Evolutionary conservation across 2,113 vertebrate species (phyloP).

Genomic region (Cariama cristata): DNA sequence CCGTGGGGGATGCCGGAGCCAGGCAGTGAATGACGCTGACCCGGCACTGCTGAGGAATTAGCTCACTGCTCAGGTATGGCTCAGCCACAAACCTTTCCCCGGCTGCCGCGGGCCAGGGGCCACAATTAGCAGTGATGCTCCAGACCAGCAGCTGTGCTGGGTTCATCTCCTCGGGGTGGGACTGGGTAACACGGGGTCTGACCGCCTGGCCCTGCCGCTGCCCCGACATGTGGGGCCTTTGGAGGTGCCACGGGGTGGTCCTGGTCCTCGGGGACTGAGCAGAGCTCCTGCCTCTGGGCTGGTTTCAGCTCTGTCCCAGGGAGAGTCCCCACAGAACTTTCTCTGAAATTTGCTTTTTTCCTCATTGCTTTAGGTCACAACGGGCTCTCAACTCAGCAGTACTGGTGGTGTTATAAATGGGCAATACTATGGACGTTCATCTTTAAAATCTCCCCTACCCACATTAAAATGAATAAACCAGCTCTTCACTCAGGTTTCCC

Average conservation of each 20-base stretch:
- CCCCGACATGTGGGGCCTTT: fast-evolving
- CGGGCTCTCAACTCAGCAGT: not conserved
- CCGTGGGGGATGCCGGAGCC: fast-evolving
- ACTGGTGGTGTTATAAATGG: not conserved
- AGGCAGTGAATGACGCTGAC: not conserved
- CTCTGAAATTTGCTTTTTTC: not conserved
- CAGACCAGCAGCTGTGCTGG: not conserved
- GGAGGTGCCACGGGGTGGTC: not conserved
- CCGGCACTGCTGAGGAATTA: not conserved
- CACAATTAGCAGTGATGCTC: not conserved
- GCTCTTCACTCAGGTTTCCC: not conserved
- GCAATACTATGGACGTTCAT: fast-evolving
- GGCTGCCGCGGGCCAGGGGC: not conserved
- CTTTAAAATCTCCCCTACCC: not conserved
- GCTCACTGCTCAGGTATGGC: not conserved
- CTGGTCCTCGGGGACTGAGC: not conserved
- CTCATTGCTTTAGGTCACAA: not conserved
- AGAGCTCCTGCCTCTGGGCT: not conserved
- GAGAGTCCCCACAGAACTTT: fast-evolving
- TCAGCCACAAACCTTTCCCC: not conserved
- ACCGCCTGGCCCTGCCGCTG: fast-evolving
- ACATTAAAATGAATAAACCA: not conserved
- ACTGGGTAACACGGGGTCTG: not conserved
- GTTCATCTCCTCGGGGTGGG: not conserved
- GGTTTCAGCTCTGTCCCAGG: not conserved